These are phyloP conservation scores for Papio anubis DNA, from an alignment of 2,113 vertebrate genomes.

Conservation along the genomic window DNA sequence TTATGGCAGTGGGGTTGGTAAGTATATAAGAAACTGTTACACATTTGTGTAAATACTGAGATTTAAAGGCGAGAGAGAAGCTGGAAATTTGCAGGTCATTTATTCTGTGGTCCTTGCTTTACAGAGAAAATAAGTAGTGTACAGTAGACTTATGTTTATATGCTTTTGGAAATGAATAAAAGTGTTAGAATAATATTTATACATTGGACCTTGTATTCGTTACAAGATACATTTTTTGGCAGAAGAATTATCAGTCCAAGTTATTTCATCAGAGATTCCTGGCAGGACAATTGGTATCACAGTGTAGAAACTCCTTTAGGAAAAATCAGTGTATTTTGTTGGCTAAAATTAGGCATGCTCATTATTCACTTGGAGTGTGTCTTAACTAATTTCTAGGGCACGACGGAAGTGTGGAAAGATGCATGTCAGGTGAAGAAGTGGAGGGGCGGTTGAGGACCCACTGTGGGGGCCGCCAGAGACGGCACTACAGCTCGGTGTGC, in stretches of 20 bases:
- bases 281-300: neutral
- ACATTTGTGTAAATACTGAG: neutral
- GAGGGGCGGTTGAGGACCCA: neutral
- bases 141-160: neutral
- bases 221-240: neutral
- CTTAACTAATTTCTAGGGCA: neutral
- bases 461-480: neutral
- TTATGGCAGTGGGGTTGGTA: neutral
- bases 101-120: neutral
- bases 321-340: neutral
- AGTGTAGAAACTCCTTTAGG: neutral
- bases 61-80: constrained; percentile 10
- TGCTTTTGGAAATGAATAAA: constrained; percentile 7
- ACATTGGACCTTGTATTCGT: neutral
- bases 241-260: neutral
- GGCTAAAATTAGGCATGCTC: neutral
- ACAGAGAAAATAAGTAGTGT: neutral
- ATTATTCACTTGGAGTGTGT: neutral
- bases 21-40: neutral
- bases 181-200: neutral
- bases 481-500: accelerated
- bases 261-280: constrained; percentile 14
- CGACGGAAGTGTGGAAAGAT: neutral
- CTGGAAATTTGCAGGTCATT: neutral
- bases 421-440: neutral